Evolutionary conservation across 2,797 vertebrate species (phyloP).

Genomic region (Nyctibius grandis): DNA sequence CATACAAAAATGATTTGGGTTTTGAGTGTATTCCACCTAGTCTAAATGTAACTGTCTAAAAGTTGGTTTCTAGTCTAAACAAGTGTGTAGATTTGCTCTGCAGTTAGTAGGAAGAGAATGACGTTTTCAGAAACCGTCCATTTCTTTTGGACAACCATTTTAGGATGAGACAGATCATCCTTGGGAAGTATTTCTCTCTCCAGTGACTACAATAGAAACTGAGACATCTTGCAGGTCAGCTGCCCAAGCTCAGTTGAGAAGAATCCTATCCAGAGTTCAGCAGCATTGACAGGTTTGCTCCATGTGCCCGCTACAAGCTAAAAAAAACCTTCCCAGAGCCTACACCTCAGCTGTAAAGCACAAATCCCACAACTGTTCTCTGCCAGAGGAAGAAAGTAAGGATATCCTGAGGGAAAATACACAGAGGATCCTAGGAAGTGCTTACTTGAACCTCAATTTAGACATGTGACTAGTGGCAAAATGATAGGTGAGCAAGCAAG

Average conservation of each 20-base stretch:
- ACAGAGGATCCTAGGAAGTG: background rate
- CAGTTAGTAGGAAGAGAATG: background rate
- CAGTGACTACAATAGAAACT: background rate
- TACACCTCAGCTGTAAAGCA: background rate
- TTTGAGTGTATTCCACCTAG: background rate
- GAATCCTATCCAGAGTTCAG: background rate
- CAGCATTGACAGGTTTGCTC: background rate
- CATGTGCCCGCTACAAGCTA: background rate
- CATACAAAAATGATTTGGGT: rapidly evolving
- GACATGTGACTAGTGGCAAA: background rate
- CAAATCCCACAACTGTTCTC: background rate
- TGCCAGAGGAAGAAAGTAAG: background rate
- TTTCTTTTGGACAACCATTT: background rate
- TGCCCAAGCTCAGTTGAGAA: background rate
- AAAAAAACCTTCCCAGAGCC: background rate
- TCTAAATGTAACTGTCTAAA: background rate
- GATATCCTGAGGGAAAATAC: background rate
- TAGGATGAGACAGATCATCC: background rate
- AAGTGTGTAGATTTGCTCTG: background rate
- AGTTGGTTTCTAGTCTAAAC: background rate
- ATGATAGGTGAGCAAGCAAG: background rate
- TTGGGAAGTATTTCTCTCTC: background rate
- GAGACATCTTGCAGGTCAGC: background rate
- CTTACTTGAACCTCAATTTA: background rate
- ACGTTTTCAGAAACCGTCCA: background rate